phyloP scores from a whole-genome alignment of 2,797 vertebrate genomes.

The Perodicticus potto region DNA sequence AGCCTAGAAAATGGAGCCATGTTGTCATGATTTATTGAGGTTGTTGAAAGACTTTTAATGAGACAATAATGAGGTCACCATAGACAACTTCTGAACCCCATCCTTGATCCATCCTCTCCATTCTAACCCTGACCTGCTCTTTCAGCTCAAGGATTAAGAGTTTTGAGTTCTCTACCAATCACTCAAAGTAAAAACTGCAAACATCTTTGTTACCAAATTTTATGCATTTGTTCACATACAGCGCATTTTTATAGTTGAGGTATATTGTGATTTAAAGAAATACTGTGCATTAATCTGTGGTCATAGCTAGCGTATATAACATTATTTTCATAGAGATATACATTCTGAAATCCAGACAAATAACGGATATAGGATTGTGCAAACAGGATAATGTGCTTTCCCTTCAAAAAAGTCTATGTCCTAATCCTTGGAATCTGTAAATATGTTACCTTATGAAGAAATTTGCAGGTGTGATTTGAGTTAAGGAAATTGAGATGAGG shows the following conservation, averaged over 20 bases:
- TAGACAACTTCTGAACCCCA: not conserved
- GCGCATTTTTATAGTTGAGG: not conserved
- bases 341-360: slow-evolving; percentile 22
- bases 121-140: not conserved
- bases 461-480: not conserved
- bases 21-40: not conserved
- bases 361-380: not conserved
- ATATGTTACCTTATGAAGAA: not conserved
- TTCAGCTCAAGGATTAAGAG: not conserved
- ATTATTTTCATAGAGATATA: not conserved
- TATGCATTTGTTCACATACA: not conserved
- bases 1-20: not conserved
- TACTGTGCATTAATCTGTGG: not conserved
- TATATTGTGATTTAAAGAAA: not conserved
- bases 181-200: not conserved
- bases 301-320: not conserved
- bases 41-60: not conserved
- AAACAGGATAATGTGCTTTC: not conserved
- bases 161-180: not conserved
- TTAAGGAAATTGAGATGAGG: not conserved
- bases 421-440: not conserved
- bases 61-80: not conserved
- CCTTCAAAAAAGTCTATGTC: not conserved
- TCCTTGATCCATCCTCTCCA: not conserved
- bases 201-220: not conserved